Conservation (phyloP, 64 coral and sea anemone species). For the Actinia tenebrosa region DNA sequence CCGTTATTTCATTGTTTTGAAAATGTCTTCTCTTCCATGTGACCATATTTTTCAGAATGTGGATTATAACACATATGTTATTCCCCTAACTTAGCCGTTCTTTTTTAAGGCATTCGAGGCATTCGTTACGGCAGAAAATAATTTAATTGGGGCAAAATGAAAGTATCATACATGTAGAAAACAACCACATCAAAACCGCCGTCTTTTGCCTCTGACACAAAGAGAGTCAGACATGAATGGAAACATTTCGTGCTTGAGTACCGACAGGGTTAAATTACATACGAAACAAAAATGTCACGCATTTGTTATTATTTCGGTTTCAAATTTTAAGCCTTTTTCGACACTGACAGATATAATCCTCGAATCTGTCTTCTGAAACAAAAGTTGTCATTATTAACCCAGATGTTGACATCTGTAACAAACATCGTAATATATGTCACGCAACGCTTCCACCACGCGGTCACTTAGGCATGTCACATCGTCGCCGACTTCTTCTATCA, state of each 20-base stretch:
- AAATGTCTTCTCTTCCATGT: too few species aligned
- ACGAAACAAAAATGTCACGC: not conserved
- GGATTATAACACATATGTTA: too few species aligned
- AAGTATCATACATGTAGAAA: too few species aligned
- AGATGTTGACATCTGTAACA: not conserved
- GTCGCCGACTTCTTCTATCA: conserved; percentile 9
- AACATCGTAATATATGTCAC: not conserved
- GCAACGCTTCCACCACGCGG: conserved; percentile 1
- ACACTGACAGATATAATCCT: not conserved
- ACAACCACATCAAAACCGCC: too few species aligned
- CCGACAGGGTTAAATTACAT: not conserved
- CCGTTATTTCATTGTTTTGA: too few species aligned
- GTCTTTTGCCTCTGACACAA: not conserved
- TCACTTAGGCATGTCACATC: conserved; percentile 13
- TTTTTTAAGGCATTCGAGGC: too few species aligned
- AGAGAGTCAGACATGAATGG: not conserved
- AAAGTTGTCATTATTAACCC: not conserved
- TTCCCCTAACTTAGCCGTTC: too few species aligned
- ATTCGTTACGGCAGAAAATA: too few species aligned
- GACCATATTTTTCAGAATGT: too few species aligned
- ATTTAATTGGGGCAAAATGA: too few species aligned
- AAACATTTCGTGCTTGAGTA: not conserved
- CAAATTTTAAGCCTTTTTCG: not conserved
- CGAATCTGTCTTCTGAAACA: not conserved
- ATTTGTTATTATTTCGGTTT: not conserved